Base-by-base conservation (phyloP, 2,888 invertebrate species). In the Dioctria rufipes region DNA sequence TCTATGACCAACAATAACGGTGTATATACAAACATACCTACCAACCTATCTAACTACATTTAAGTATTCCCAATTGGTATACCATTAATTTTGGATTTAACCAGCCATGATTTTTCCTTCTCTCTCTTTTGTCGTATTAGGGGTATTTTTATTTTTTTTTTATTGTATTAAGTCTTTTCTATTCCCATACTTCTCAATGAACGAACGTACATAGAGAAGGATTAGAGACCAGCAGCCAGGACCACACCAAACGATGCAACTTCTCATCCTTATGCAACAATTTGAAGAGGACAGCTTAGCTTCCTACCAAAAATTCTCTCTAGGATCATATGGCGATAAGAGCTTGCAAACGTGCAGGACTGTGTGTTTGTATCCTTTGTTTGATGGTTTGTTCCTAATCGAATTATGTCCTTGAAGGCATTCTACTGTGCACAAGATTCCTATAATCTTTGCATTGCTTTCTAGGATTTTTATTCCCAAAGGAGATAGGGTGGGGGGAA, bases 31-130 rank as follows among this genome's bases (percentile, higher is more conserved):
- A 25, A 25, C 25, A 0, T 25, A 25, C 25, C 25, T 25, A 25
- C 25, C 25, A 25, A 25, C 25, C 25, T 25, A 25, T 25, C 25
- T 25, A 25, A 25, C 25, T 25, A 5, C 46, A 25, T 43, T 58
- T 77, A 11, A n/a, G 63, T 46, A 77, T 37, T 73, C 63, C 63
- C 77, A 77, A 77, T 77, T 77, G 77, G 63, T 77, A 37, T 37
- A n/a, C 63, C 63, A 77, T 77, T 77, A 77, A 77, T 77, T 77
- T 60, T 63, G 77, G 75, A 61, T 63, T 77, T 77, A 77, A 77
- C 63, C 77, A 77, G 63, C 77, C 63, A 63, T 77, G 46, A 39
- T 61, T 61, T 46, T 42, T 66, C 46, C 25, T 66, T 13, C 46
- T 66, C 46, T 11, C 46, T 66, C 2, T 66, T 25, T 25, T 25